A percentile compares a stretch with the other conserved stretches of the same genome.
phyloP scores from a whole-genome alignment of 2,113 vertebrate genomes.

The Anoplopoma fimbria region DNA sequence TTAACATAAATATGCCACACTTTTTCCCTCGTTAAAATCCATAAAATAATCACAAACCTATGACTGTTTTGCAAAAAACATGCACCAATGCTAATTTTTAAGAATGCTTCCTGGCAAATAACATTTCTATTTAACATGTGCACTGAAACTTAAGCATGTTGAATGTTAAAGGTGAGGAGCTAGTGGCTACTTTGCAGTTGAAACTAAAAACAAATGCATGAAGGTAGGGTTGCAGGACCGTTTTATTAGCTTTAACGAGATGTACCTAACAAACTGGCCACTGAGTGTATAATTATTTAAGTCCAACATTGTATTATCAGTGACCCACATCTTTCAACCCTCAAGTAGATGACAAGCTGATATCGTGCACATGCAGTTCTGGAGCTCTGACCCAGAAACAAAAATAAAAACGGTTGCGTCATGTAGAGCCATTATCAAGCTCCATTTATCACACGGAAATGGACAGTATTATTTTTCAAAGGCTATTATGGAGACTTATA shows the following conservation, averaged over 20 bases:
- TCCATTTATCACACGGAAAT: background rate
- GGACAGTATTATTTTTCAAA: background rate
- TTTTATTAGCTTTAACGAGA: no score
- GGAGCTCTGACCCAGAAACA: conserved; percentile 47
- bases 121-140: background rate
- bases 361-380: background rate
- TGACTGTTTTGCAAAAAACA: background rate
- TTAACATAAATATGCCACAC: no score
- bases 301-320: background rate
- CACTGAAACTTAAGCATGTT: background rate
- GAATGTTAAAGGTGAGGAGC: conserved; percentile 1
- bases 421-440: conserved; percentile 8
- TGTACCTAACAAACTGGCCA: no score
- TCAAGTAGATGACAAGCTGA: conserved; percentile 15
- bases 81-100: background rate
- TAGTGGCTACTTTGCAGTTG: conserved; percentile 1
- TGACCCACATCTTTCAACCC: conserved; percentile 40
- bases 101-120: background rate
- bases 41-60: background rate
- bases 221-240: no score
- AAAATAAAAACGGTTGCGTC: background rate
- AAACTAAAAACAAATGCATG: no score
- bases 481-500: background rate
- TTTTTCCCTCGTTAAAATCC: background rate
- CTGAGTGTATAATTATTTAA: no score